Evolutionary conservation across 2,888 invertebrate species (phyloP), one percentile per base, ranked within the genome.

Genomic region (Dicranocentrus wangi): DNA sequence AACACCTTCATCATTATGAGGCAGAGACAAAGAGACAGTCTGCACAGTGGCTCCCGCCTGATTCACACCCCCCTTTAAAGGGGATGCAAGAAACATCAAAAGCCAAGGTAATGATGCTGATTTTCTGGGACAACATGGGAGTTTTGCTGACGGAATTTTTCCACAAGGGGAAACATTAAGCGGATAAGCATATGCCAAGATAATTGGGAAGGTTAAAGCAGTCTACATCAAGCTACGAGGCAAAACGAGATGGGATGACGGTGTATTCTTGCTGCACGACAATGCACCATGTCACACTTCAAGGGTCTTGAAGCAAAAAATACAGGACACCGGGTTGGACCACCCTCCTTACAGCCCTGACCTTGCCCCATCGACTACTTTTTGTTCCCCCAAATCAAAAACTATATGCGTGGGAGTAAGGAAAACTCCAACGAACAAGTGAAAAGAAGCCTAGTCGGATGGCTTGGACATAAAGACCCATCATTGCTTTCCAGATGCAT

Each of bases 331-430:
- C 15, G 28, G 27, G 60, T 42, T 77, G 17, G 2, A 23, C 43
- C 60, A 76, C 21, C 76, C 68, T 39, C 68, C 69, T 39, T 71
- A 78, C 39, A 61, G 28, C 42, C 78, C 78, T 13, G 51, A 78
- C 71, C 70, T 71, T 23, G 71, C 71, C 1, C 70, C 78, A 17
- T 70, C 47, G 78, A 78, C 51, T 78, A 61, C 53, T 63, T 39
- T 61, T 47, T 60, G 43, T 71, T 78, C 39, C 70, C 32, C 7
- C 15, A 69, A 47, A n/a, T 78, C 39, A 78, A 78, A 25, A 58
- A 63, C 8, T 43, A 42, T 21, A 23, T 72, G 28, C 47, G 79
- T 39, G 66, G 72, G 32, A 61, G 43, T 25, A 70, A 17, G 53
- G 72, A 51, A n/a, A 39, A 47, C 21, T 27, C 28, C 0, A 53